Base-by-base conservation (phyloP, 2,888 invertebrate genomes). In the Dynastes tityus region DNA sequence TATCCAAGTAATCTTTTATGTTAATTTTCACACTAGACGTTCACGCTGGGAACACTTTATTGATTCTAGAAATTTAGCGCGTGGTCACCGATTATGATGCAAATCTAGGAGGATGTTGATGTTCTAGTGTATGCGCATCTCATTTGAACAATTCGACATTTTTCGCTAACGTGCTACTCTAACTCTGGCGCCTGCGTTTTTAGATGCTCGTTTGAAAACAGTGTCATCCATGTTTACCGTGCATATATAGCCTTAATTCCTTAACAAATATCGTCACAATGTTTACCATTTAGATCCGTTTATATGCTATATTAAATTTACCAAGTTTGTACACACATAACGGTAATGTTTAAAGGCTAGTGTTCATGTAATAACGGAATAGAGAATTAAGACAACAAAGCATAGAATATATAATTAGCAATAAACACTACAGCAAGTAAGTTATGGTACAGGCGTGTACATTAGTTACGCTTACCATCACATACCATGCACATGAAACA, bases 101-200 rank as follows among this genome's bases (percentile, higher is more conserved):
- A 68, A 68, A 68, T 51, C 51, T 68, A 27, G 51, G 29, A 58
- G 16, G 5, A 58, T 9, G 58, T 73, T 40, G 51, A 40, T 73
- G 73, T 40, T 73, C 40, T 73, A 5, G 11, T 40, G 58, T 73
- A 16, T 58, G 22, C 37, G 40, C 40, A 73, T 40, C 40, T 22
- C 16, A 58, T 58, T 73, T 73, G 13, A 32, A 22, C 37, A 73
- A 73, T 73, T 73, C n/a, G 51, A 58, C 9, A 73, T 73, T 73
- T 73, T 73, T 58, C 58, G 73, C 73, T 61, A 73, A 73, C 22
- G 16, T 16, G 11, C 58, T 8, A 9, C 27, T 37, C 16, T 58
- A 16, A n/a, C 45, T 22, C 40, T 37, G 73, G 58, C 73, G 73
- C 73, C 73, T 73, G 37, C 29, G 58, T 58, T 73, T 40, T 70